phyloP scores from a whole-genome alignment of 2,888 invertebrate species.

The Anarsia innoxiella region DNA sequence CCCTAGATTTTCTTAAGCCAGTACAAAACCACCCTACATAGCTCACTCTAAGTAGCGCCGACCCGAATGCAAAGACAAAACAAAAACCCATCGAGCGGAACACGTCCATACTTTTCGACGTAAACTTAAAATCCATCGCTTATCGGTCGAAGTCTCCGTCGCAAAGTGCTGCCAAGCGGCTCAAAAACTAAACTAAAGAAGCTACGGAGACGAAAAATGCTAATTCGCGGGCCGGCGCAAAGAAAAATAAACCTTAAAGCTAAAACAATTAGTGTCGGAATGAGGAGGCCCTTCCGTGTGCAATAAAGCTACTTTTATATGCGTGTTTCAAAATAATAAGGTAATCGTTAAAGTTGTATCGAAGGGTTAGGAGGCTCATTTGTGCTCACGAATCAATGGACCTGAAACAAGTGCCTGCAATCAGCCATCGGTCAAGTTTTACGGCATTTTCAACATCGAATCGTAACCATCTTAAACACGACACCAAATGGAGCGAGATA shows the following conservation, averaged over 20 bases:
- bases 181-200: conserved; percentile 14
- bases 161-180: not conserved
- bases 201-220: conserved; percentile 12
- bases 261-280: conserved; percentile 64
- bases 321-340: conserved; percentile 49
- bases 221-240: conserved; percentile 40
- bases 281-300: conserved; percentile 58
- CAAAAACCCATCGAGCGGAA: conserved; percentile 42
- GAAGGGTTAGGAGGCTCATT: conserved; percentile 30
- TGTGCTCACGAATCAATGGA: conserved; percentile 54
- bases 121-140: conserved; percentile 49
- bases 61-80: conserved; percentile 36
- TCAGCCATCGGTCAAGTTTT: too few species aligned
- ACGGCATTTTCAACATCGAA: too few species aligned
- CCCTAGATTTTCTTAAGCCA: too few species aligned
- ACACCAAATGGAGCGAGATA: not conserved
- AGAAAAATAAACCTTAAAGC: conserved; percentile 58
- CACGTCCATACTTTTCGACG: conserved; percentile 28
- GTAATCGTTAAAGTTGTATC: conserved; percentile 43
- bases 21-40: too few species aligned
- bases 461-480: too few species aligned
- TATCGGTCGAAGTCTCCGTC: conserved; percentile 16
- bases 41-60: conserved; percentile 40
- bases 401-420: conserved; percentile 38
- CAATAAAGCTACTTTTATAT: conserved; percentile 55